Base-by-base conservation (phyloP, 1,140 invertebrate species). In the Teleogryllus occipitalis region DNA sequence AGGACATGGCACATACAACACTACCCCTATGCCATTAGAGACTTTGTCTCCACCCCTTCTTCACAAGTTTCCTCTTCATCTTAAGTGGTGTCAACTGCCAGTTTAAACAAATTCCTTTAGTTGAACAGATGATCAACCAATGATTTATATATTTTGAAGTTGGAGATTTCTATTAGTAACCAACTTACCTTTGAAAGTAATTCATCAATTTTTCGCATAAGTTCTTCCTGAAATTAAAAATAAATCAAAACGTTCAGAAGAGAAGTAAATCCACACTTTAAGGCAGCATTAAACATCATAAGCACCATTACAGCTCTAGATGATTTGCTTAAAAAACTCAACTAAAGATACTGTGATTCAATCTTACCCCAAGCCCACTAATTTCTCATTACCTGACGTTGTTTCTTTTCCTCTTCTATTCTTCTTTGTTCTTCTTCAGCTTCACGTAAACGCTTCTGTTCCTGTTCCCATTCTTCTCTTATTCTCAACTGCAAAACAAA, bases 141-240 rank as follows among this genome's bases (percentile, higher is more conserved):
- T 39, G 27, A 5, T 39, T 39, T 39, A 39, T 39, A 39, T 39
- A 39, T 39, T 39, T 39, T 39, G 27, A 39, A 39, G 27, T 39
- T 39, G 27, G 27, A 39, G 1, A 39, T 39, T 39, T 39, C 27
- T 39, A 39, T 39, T 39, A 39, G 5, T 39, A 39, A 39, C 27
- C 14, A 65, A 74, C 77, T 81, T 48, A 81, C 87, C 82, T 88
- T 88, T n/a, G 78, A 79, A 14, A 92, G 87, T 83, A 92, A 93
- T 39, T 91, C 87, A 80, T 94, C 88, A 48, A 94, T 86, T 49
- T 87, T 81, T 14, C 85, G 84, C 77, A 87, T 82, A 14, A 89
- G 80, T 8, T 87, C 82, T 47, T 85, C 84, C 65, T 86, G 84
- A 8, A 82, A 82, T 80, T 14, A 78, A 80, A 80, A 73, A 81